These are phyloP conservation scores for Caerostris extrusa DNA, from an alignment of 1,140 invertebrate genomes.

Conservation along the genomic window DNA sequence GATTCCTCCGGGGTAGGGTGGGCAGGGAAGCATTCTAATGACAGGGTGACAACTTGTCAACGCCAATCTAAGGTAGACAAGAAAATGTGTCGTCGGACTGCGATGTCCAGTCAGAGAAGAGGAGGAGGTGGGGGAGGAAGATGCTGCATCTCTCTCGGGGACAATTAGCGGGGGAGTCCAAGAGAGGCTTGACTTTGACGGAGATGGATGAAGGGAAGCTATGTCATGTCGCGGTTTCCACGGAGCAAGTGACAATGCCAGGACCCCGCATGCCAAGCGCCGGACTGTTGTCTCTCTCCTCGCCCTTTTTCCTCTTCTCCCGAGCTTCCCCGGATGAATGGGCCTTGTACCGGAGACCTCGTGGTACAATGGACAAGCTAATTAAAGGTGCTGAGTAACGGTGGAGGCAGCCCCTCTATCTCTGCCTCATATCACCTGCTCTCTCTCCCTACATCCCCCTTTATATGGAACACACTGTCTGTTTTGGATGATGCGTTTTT, in stretches of 20 bases:
- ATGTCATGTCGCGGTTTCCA: slow-evolving; percentile 76
- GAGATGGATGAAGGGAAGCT: slow-evolving; percentile 75
- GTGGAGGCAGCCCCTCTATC: slow-evolving; percentile 16
- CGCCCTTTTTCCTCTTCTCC: slow-evolving; percentile 17
- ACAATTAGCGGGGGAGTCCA: slow-evolving; percentile 71
- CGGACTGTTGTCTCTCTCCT: slow-evolving; percentile 72
- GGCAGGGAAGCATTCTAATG: slow-evolving; percentile 53
- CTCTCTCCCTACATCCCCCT: too few species aligned
- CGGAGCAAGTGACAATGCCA: slow-evolving; percentile 74
- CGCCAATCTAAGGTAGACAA: slow-evolving; percentile 75
- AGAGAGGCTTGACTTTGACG: slow-evolving; percentile 75
- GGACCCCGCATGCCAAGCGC: slow-evolving; percentile 74
- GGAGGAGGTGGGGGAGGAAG: slow-evolving; percentile 2
- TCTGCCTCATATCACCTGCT: slow-evolving; percentile 10
- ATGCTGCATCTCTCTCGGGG: slow-evolving; percentile 13
- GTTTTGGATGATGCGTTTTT: too few species aligned
- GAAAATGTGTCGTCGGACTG: slow-evolving; percentile 65
- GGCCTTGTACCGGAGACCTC: slow-evolving; percentile 68
- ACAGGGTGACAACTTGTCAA: slow-evolving; percentile 72
- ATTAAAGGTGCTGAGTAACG: slow-evolving; percentile 71
- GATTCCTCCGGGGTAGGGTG: not conserved
- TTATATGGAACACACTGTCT: too few species aligned
- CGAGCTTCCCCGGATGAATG: slow-evolving; percentile 63
- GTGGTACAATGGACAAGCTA: slow-evolving; percentile 74
- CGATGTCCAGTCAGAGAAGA: slow-evolving; percentile 62